Conservation (phyloP, 1,140 invertebrate species). For the Drosophila mojavensis region DNA sequence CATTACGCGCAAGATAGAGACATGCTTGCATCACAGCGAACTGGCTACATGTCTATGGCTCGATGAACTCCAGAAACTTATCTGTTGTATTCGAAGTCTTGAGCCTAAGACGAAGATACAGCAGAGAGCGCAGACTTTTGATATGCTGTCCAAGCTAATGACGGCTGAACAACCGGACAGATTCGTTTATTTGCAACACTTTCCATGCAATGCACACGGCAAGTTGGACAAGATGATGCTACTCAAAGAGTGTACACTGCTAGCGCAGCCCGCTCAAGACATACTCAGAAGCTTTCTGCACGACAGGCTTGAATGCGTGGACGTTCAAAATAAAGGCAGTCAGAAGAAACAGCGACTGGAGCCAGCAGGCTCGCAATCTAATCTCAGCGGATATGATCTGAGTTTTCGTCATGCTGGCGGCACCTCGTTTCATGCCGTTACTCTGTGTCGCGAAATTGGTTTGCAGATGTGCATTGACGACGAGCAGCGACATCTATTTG, state of each 20-base stretch:
- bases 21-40: constrained; percentile 46
- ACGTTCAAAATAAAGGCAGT: constrained; percentile 11
- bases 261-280: constrained; percentile 56
- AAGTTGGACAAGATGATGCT: constrained; percentile 71
- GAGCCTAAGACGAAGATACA: constrained; percentile 58
- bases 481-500: constrained; percentile 60
- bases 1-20: constrained; percentile 73
- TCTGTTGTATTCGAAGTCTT: constrained; percentile 60
- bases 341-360: constrained; percentile 43
- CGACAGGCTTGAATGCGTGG: constrained; percentile 62
- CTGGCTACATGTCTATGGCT: constrained; percentile 57
- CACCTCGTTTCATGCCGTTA: constrained; percentile 77
- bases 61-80: constrained; percentile 58
- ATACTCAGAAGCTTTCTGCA: constrained; percentile 66
- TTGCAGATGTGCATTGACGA: constrained; percentile 56
- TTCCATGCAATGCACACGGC: constrained; percentile 85
- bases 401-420: constrained; percentile 71
- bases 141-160: constrained; percentile 59
- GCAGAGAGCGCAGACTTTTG: constrained; percentile 61
- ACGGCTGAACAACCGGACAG: constrained; percentile 82
- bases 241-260: constrained; percentile 53
- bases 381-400: constrained; percentile 36
- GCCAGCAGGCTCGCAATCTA: background rate
- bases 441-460: constrained; percentile 64
- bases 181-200: constrained; percentile 70